Evolutionary conservation across 2,888 invertebrate species (phyloP).

Genomic region (Odontothrips loti): DNA sequence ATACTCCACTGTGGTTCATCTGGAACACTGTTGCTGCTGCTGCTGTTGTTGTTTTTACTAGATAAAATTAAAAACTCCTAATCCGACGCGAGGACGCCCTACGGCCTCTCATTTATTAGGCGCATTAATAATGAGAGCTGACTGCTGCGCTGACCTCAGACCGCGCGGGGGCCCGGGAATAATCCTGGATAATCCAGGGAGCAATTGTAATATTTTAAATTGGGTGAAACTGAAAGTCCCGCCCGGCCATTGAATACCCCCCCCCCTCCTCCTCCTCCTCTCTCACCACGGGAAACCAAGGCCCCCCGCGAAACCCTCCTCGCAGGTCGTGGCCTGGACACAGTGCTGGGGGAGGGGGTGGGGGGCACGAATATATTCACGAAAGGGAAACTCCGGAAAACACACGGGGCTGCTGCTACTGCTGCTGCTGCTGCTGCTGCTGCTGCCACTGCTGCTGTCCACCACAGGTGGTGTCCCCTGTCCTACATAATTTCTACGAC

Average conservation of each 20-base stretch:
- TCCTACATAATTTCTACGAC: background rate
- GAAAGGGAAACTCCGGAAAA: background rate
- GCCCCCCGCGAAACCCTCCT: too few relatives aligned
- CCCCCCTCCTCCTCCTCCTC: too few relatives aligned
- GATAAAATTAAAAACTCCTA: too few relatives aligned
- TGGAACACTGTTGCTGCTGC: too few relatives aligned
- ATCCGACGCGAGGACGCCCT: too few relatives aligned
- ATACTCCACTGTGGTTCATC: too few relatives aligned
- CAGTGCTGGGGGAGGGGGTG: background rate
- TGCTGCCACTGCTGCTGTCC: too few relatives aligned
- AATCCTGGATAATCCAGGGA: background rate
- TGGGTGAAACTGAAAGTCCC: conserved; percentile 4
- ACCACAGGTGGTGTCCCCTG: background rate
- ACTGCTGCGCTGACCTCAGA: background rate
- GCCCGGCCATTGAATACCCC: background rate
- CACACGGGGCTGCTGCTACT: too few relatives aligned
- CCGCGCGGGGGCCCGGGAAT: background rate
- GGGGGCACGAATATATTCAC: background rate
- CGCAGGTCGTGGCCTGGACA: too few relatives aligned
- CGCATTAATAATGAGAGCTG: background rate
- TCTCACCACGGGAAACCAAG: too few relatives aligned
- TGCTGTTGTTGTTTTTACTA: too few relatives aligned
- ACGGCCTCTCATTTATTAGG: background rate
- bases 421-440: too few relatives aligned
- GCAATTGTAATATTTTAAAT: conserved; percentile 26